Evolutionary conservation across 2,888 invertebrate genomes (phyloP).

Genomic region (Creontiades dilutus): DNA sequence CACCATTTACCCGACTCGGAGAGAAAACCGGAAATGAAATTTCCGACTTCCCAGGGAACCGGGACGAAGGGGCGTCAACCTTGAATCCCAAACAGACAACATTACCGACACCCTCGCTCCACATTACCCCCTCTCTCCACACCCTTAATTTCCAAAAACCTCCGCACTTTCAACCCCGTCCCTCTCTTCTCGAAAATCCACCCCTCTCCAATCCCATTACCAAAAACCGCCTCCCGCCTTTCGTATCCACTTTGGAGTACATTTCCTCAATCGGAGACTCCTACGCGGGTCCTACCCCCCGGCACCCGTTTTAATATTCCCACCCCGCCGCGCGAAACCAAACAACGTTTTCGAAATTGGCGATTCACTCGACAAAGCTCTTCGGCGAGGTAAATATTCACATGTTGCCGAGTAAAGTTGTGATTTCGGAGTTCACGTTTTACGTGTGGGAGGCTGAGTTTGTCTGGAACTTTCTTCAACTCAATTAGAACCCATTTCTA

Average conservation of each 20-base stretch:
- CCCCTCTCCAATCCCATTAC: not conserved
- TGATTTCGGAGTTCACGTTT: not conserved
- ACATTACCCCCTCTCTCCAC: not conserved
- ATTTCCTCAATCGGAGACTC: conserved; percentile 17
- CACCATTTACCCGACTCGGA: not conserved
- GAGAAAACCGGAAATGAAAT: conserved; percentile 16
- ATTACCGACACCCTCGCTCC: not conserved
- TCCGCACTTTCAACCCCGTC: not conserved
- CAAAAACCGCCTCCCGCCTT: not conserved
- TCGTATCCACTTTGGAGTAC: not conserved
- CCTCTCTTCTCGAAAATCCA: not conserved
- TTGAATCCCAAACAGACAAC: conserved; percentile 29
- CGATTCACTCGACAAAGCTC: not conserved
- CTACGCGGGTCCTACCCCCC: not conserved
- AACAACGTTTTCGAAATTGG: conserved; percentile 21
- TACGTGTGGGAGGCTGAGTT: not conserved
- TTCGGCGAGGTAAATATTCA: not conserved
- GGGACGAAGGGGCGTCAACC: not conserved
- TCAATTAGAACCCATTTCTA: not conserved
- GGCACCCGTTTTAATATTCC: conserved; percentile 6
- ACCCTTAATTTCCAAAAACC: not conserved
- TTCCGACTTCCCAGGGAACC: not conserved
- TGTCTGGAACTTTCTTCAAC: not conserved
- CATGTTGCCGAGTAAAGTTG: not conserved
- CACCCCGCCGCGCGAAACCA: not conserved